Evolutionary conservation across 2,888 invertebrate species (phyloP).

Genomic region (Clitarchus hookeri): DNA sequence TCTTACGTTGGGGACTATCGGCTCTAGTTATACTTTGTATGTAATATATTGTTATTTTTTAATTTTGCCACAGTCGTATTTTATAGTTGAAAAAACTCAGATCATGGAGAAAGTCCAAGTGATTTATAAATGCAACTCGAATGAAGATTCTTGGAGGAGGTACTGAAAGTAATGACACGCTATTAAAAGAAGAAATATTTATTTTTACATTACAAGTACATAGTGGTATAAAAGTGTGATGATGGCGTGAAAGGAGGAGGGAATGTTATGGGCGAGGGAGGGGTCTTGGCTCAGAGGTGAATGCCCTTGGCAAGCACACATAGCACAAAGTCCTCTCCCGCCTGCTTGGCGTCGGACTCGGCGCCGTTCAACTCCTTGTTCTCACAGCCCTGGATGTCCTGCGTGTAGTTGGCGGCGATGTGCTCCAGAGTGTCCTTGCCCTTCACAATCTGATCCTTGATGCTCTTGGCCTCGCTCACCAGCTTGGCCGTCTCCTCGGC

Average conservation of each 20-base stretch:
- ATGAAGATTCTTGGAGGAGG: no score
- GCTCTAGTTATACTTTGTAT: no score
- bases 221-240: no score
- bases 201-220: no score
- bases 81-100: no score
- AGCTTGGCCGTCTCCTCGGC: constrained; percentile 1
- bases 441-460: neutral
- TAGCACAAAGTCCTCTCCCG: neutral
- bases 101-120: no score
- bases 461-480: neutral
- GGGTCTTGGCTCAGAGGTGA: neutral
- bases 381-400: neutral
- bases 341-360: neutral
- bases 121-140: no score
- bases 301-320: neutral
- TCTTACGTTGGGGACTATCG: no score
- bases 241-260: neutral
- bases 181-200: no score
- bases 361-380: neutral
- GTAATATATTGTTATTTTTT: no score
- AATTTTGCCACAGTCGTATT: no score
- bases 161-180: no score
- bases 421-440: neutral
- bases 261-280: neutral
- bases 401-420: neutral